Base-by-base conservation (phyloP, 2,113 vertebrate genomes). In the Coregonus clupeaformis region DNA sequence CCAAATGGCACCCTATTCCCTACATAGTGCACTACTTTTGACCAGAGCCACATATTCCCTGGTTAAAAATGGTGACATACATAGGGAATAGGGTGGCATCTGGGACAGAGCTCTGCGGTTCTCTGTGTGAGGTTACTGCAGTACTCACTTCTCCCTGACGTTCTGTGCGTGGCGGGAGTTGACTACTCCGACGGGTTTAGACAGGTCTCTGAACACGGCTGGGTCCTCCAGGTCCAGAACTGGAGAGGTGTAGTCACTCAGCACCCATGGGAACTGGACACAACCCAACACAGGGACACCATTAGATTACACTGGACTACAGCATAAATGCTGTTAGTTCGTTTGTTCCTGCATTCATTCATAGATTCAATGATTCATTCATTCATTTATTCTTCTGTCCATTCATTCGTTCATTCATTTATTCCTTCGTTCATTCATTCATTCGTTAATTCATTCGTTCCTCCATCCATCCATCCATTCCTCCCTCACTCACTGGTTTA, bases 111-210 rank as follows among this genome's bases (percentile, higher is more conserved):
- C 0, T 7, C 7, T 36, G 18, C 5, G 18, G 59, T 16, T 13
- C 4, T 52, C 13, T 52, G 13, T 52, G 49, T 4, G 59, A 25
- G 59, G 63, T n/a, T 1, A 72, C 24, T 32, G 62, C n/a, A 30
- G 22, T 27, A 9, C 85, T 76, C 89, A 98, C 98, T 98, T 99
- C 87, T 99, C 98, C 79, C 93, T 94, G 84, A 99, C 98, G 0
- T 95, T 94, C 85, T 95, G 94, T 20, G 97, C 97, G 0, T 98
- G 96, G 7, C 94, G 94, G 74, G 95, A 86, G 47, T 99, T 99
- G 89, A 95, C 98, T 81, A 99, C 96, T 13, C 98, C 97, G 0
- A 99, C 96, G 81, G 98, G 98, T 83, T 98, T 99, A 82, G 97
- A 98, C 66, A 99, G 85, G 89, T 99, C 97, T 80, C 98, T 94